These are phyloP conservation scores for Archivesica marissinica DNA, from an alignment of 1,140 invertebrate genomes.

Conservation along the genomic window DNA sequence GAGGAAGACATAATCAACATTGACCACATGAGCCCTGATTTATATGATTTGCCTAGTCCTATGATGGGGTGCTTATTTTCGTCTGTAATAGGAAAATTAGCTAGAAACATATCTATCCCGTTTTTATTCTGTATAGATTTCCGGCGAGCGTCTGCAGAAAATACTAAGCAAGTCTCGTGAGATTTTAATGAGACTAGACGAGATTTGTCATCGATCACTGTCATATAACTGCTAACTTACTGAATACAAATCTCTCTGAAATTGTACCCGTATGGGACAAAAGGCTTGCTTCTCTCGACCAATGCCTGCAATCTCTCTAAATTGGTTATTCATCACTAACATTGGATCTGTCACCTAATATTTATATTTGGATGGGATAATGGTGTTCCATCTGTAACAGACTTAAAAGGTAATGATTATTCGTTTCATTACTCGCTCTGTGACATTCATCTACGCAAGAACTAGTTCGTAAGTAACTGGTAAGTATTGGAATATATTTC, in stretches of 20 bases:
- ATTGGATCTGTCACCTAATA: conserved; percentile 6
- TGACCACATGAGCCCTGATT: too few species aligned
- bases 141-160: background rate
- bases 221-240: conserved; percentile 7
- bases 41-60: too few species aligned
- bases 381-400: background rate
- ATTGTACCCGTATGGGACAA: conserved; percentile 10
- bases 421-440: too few species aligned
- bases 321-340: conserved; percentile 17
- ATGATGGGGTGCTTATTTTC: background rate
- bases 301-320: conserved; percentile 4
- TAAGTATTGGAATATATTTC: too few species aligned
- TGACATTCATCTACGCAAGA: too few species aligned
- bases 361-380: background rate
- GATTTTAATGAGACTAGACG: conserved; percentile 23
- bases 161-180: conserved; percentile 13
- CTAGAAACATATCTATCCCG: background rate
- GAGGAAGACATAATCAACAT: too few species aligned
- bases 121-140: conserved; percentile 13
- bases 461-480: too few species aligned
- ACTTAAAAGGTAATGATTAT: too few species aligned
- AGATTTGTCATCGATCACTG: conserved; percentile 35
- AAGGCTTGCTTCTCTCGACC: background rate
- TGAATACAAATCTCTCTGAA: conserved; percentile 26
- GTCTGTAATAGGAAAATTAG: background rate